Evolutionary conservation across 2,113 vertebrate genomes (phyloP).

Genomic region (Calonectris borealis): DNA sequence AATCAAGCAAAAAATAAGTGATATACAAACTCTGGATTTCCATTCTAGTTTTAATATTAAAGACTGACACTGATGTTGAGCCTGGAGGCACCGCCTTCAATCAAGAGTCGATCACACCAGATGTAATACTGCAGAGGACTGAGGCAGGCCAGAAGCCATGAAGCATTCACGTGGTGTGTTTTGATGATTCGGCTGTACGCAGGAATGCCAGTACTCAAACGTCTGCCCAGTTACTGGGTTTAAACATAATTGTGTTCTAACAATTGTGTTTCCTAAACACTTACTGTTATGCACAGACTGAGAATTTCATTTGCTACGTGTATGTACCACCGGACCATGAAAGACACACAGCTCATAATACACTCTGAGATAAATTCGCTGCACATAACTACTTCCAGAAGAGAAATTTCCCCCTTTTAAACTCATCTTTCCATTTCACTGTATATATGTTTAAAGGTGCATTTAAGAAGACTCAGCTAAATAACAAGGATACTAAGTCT

Average conservation of each 20-base stretch:
- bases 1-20: fast-evolving
- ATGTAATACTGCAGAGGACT: too few relatives aligned
- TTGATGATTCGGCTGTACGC: fast-evolving
- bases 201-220: not conserved
- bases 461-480: not conserved
- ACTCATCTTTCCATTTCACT: not conserved
- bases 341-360: fast-evolving
- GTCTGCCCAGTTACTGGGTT: not conserved
- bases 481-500: not conserved
- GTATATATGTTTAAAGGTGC: not conserved
- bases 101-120: fast-evolving
- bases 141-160: not conserved
- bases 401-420: not conserved
- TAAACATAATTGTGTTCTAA: not conserved
- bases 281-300: not conserved
- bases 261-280: not conserved
- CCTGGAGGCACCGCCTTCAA: not conserved
- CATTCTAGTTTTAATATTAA: not conserved
- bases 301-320: not conserved
- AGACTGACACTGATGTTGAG: not conserved
- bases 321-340: not conserved
- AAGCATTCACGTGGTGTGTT: fast-evolving
- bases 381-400: not conserved
- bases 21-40: not conserved
- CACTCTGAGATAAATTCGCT: not conserved